Percentiles rank a stretch among this genome's conserved stretches.
Evolutionary conservation across 2,888 invertebrate genomes (phyloP).

Genomic region (Apodemia duryi): DNA sequence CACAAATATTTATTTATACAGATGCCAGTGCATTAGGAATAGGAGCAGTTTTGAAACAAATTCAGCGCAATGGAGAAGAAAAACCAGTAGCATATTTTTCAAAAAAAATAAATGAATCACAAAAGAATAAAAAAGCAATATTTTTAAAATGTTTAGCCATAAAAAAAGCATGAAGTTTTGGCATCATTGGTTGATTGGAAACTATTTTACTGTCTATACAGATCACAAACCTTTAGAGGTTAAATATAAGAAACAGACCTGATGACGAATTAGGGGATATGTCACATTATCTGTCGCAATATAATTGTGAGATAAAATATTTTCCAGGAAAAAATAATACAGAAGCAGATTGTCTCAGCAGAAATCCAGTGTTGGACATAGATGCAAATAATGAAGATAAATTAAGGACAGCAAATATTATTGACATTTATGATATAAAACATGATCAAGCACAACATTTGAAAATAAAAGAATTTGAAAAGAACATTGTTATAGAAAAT

Average conservation of each 20-base stretch:
- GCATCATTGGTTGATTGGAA: slow-evolving; percentile 26
- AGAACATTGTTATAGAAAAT: slow-evolving; percentile 22
- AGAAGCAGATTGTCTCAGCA: slow-evolving; percentile 20
- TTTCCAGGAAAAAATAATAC: slow-evolving; percentile 20
- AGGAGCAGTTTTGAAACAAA: slow-evolving; percentile 30
- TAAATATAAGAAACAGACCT: slow-evolving; percentile 33
- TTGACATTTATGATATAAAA: slow-evolving; percentile 24
- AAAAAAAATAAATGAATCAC: slow-evolving; percentile 20
- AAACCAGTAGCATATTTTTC: slow-evolving; percentile 23
- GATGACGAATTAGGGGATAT: slow-evolving; percentile 36
- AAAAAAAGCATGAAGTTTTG: slow-evolving; percentile 23
- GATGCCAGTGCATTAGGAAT: slow-evolving; percentile 23
- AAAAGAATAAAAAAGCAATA: slow-evolving; percentile 25
- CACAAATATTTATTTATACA: slow-evolving; percentile 25
- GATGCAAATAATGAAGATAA: slow-evolving; percentile 20
- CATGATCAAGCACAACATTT: slow-evolving; percentile 28
- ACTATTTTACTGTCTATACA: slow-evolving; percentile 25
- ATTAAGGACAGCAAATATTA: slow-evolving; percentile 19
- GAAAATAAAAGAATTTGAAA: slow-evolving; percentile 24
- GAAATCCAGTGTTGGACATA: slow-evolving; percentile 14
- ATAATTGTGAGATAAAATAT: slow-evolving; percentile 24
- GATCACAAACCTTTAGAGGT: slow-evolving; percentile 32
- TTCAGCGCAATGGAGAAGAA: slow-evolving; percentile 25
- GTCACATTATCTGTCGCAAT: slow-evolving; percentile 24
- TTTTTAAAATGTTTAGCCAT: slow-evolving; percentile 26